phyloP scores from a whole-genome alignment of 92 coral and sea anemone species.

The Porites rus region DNA sequence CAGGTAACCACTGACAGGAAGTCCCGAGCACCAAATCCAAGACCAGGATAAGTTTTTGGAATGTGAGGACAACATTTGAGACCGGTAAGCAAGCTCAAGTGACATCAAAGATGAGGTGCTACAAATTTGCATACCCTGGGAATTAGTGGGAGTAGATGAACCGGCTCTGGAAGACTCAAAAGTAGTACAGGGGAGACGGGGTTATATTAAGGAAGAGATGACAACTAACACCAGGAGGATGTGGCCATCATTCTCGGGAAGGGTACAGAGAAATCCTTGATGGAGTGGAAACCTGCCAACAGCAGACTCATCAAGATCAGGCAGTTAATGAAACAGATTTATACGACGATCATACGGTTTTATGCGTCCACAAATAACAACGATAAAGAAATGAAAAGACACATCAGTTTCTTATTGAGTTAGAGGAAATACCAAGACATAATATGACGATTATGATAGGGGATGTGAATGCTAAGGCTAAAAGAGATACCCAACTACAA shows the following conservation, averaged over 20 bases:
- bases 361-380: constrained; percentile 20
- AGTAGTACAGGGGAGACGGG: constrained; percentile 26
- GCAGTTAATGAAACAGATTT: constrained; percentile 17
- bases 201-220: constrained; percentile 33
- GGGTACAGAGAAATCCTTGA: constrained; percentile 21
- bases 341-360: constrained; percentile 24
- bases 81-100: constrained; percentile 45
- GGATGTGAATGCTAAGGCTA: constrained; percentile 32
- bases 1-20: not conserved
- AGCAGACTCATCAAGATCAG: constrained; percentile 29
- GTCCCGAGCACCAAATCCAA: constrained; percentile 32
- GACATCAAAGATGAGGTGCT: constrained; percentile 39
- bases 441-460: constrained; percentile 7
- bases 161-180: constrained; percentile 34
- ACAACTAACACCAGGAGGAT: constrained; percentile 29
- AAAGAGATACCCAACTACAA: not conserved
- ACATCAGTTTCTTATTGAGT: not conserved
- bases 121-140: constrained; percentile 34
- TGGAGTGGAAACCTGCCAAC: constrained; percentile 57
- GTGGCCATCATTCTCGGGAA: constrained; percentile 41
- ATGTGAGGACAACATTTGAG: constrained; percentile 37
- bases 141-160: constrained; percentile 58
- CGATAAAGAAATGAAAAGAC: not conserved
- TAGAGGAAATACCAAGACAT: constrained; percentile 4
- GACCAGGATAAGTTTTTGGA: constrained; percentile 33